Base-by-base conservation (phyloP, 2,888 invertebrate genomes). In the Pimpla rufipes region DNA sequence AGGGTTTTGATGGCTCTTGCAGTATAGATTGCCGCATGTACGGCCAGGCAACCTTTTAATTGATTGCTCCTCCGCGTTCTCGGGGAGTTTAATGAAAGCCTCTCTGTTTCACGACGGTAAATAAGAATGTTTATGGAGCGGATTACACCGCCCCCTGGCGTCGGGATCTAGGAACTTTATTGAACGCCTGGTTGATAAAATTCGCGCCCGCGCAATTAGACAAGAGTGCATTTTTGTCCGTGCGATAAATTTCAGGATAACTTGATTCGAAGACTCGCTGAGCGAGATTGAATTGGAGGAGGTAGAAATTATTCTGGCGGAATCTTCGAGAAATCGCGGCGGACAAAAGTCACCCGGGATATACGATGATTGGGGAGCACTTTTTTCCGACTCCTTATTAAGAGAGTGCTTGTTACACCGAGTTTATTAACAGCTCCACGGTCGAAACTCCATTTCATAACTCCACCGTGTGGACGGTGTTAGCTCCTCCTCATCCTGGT, bases 1-100 rank as follows among this genome's bases (percentile, higher is more conserved):
- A 50, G 11, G 40, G 10, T 74, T 74, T 59, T 64, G n/a, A 64
- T 64, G 23, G 50, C 35, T 13, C 62, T 50, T 13, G 11, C 50
- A 47, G 59, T 59, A 11, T 62, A 16, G 29, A 18, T 40, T 35
- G 62, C 29, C 29, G 29, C 16, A 16, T 47, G 29, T 7, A 21
- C 18, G 13, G 8, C 21, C 8, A 21, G 13, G 8, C 23, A 1
- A 3, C 23, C 29, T 64, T 66, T 47, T 45, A 67, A 67, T 67
- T 47, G 50, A 50, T 47, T n/a, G 29, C n/a, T 50, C 29, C 29
- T 3, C n/a, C 4, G 3, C 3, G 5, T 29, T 35, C 35, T 21
- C 50, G 16, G 29, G 8, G 16, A 23, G 16, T 35, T 16, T n/a
- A 35, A 50, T 35, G 10, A 29, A 42, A 18, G 40, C 10, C 37